Evolutionary conservation across 2,888 invertebrate genomes (phyloP), one percentile per base, ranked within the genome.

Genomic region (Listrodromus nycthemerus): DNA sequence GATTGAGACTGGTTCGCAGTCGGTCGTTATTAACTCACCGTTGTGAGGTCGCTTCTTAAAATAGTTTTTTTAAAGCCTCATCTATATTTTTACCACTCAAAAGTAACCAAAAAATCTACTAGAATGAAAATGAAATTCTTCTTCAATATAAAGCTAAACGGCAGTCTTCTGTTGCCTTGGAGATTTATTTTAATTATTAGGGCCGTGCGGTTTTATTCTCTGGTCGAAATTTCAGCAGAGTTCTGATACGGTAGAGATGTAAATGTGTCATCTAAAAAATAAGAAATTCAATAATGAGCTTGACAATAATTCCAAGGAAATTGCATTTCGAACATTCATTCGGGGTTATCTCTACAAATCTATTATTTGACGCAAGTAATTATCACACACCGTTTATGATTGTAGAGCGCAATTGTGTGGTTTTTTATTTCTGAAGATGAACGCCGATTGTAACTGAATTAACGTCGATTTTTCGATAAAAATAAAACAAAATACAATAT

Each of bases 351-450:
- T 10, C 8, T n/a, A 37, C 37, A 37, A 8, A 8, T 37, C 37
- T 8, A 65, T 78, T 65, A 61, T 80, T 80, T 78, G 65, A 7
- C 37, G 65, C 21, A 27, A 65, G 63, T 70, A 7, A 70, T 63
- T 45, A 55, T 37, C 55, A 24, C 69, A 48, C 70, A 24, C 48
- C 30, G 45, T 30, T 61, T 6, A 8, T 30, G 7, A 30, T 27
- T 16, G 30, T 19, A 55, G 16, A 27, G 10, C 27, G 30, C 30
- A 16, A 16, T 27, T 2, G 27, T 58, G 21, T 21, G 24, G 10
- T 58, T 58, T 55, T 24, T 16, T 41, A 27, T 58, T 27, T 16
- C 5, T 13, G 24, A 58, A 58, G 27, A 30, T 30, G 4, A 69
- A 3, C 45, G 2, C 27, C 2, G 8, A 61, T n/a, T 10, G 19